These are phyloP conservation scores for Amphilophus citrinellus DNA, from an alignment of 2,113 vertebrate genomes.

Conservation along the genomic window DNA sequence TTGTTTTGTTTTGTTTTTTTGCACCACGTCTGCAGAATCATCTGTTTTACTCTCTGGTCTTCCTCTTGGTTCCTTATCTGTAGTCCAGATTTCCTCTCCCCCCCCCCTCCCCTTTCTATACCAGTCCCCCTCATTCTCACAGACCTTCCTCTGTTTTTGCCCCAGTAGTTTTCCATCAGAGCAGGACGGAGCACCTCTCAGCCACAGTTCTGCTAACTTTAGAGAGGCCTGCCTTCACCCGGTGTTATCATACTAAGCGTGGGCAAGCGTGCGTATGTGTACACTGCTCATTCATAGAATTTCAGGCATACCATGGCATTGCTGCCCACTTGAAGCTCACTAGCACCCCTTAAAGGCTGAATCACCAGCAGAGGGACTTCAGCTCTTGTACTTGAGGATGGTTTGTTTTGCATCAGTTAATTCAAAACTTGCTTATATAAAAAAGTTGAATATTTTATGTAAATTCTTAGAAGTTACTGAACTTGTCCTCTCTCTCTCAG, in stretches of 20 bases:
- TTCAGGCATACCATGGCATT: slow-evolving; percentile 53
- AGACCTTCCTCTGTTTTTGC: slow-evolving; percentile 70
- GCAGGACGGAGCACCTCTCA: slow-evolving; percentile 51
- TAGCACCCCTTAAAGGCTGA: slow-evolving; percentile 68
- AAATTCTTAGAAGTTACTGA: slow-evolving; percentile 16
- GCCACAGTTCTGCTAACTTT: slow-evolving; percentile 29
- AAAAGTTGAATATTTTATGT: neutral
- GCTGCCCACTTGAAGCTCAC: slow-evolving; percentile 47
- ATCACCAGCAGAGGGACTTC: neutral
- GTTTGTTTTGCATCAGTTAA: neutral
- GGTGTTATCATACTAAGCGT: slow-evolving; percentile 55
- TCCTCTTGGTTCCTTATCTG: slow-evolving; percentile 79
- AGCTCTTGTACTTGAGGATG: neutral
- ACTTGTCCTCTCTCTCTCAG: slow-evolving; percentile 11
- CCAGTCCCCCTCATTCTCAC: slow-evolving; percentile 54
- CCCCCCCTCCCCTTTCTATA: slow-evolving; percentile 33
- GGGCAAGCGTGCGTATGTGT: slow-evolving; percentile 35
- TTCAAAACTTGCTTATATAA: neutral
- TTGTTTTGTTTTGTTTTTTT: neutral
- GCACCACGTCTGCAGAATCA: slow-evolving; percentile 9
- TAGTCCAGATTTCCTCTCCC: slow-evolving; percentile 78
- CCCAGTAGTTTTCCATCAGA: slow-evolving; percentile 71
- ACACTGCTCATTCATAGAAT: slow-evolving; percentile 69
- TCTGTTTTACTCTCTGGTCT: slow-evolving; percentile 66
- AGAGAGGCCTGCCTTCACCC: slow-evolving; percentile 53